These are phyloP conservation scores for Globodera rostochiensis DNA, from an alignment of 1,140 invertebrate genomes.

Conservation along the genomic window DNA sequence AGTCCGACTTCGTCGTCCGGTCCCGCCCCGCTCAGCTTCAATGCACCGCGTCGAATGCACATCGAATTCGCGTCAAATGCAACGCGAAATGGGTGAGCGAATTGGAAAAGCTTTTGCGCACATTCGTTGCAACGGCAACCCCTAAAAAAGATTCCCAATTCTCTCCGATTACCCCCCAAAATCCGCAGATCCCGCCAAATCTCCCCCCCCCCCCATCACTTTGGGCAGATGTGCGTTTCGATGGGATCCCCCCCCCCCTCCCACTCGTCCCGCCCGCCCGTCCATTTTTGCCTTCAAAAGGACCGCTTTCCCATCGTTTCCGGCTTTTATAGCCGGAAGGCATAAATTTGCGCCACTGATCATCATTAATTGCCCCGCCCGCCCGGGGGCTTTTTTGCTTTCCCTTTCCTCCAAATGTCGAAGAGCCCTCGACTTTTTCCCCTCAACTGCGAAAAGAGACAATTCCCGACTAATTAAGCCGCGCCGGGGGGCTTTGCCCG, in stretches of 20 bases:
- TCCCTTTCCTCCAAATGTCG: slow-evolving; percentile 13
- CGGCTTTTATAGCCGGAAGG: slow-evolving; percentile 18
- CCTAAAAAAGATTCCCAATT: background rate
- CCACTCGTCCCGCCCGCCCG: slow-evolving; percentile 1
- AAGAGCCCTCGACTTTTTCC: background rate
- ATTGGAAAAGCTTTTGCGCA: background rate
- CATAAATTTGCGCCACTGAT: slow-evolving; percentile 37
- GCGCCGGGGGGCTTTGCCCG: background rate
- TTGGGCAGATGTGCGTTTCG: slow-evolving; percentile 1
- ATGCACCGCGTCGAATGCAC: slow-evolving; percentile 56
- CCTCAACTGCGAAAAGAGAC: background rate
- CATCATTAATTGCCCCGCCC: slow-evolving; percentile 31
- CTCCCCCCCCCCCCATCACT: background rate
- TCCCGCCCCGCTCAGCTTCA: slow-evolving; percentile 48
- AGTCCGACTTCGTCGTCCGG: slow-evolving; percentile 57
- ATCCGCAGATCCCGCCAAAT: background rate
- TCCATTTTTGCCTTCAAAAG: slow-evolving; percentile 21
- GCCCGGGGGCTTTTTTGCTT: background rate
- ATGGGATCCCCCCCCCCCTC: background rate
- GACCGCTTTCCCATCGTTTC: slow-evolving; percentile 24
- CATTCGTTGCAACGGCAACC: no score
- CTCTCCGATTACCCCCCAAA: background rate
- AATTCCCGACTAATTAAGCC: slow-evolving; percentile 20
- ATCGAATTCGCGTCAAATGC: slow-evolving; percentile 59
- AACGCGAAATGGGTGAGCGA: slow-evolving; percentile 62